Evolutionary conservation across 2,888 invertebrate genomes (phyloP).

Genomic region (Diploptera punctata): DNA sequence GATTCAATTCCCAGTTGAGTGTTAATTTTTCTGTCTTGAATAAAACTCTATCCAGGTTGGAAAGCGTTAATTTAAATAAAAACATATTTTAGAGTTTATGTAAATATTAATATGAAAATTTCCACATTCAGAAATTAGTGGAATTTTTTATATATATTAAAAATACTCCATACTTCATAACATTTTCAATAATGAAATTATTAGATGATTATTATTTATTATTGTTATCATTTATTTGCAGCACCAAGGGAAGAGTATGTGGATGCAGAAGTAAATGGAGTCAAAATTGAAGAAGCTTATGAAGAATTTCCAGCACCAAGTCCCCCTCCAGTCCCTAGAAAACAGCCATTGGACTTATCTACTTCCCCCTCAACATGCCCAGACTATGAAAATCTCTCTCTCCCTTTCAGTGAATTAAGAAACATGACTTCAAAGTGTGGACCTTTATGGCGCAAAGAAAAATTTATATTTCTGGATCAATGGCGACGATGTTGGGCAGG

Average conservation of each 20-base stretch:
- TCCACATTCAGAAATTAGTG: too few relatives aligned
- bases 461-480: conserved; percentile 48
- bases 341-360: neutral
- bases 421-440: conserved; percentile 46
- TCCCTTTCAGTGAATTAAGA: conserved; percentile 23
- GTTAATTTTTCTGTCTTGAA: too few relatives aligned
- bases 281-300: conserved; percentile 24
- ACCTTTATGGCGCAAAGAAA: conserved; percentile 46
- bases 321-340: neutral
- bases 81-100: too few relatives aligned
- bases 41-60: too few relatives aligned
- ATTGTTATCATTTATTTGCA: too few relatives aligned
- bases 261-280: conserved; percentile 42
- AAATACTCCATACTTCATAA: too few relatives aligned
- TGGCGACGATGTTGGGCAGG: conserved; percentile 48
- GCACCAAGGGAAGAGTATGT: conserved; percentile 45
- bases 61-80: too few relatives aligned
- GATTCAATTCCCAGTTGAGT: too few relatives aligned
- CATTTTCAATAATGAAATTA: too few relatives aligned
- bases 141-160: too few relatives aligned
- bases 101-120: too few relatives aligned
- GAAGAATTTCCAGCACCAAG: conserved; percentile 29
- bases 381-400: neutral
- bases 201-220: too few relatives aligned
- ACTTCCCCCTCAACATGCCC: neutral